Percentiles rank a stretch among this genome's conserved stretches.
Evolutionary conservation across 2,797 vertebrate genomes (phyloP).

Genomic region (Phataginus tricuspis): DNA sequence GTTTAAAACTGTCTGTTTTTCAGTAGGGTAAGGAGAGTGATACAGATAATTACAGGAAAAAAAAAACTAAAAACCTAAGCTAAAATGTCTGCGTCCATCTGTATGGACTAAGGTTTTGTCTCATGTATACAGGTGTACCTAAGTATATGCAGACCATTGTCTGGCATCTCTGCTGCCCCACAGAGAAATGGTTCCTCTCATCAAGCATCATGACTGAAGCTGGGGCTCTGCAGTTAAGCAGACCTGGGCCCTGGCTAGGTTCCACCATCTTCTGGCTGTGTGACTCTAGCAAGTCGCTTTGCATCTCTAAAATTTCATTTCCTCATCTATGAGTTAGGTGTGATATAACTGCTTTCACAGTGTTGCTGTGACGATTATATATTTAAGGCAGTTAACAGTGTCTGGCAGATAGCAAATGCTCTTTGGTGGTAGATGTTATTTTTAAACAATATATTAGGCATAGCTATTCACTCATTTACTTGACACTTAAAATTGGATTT

Average conservation of each 20-base stretch:
- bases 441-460: not conserved
- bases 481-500: not conserved
- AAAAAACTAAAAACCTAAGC: not conserved
- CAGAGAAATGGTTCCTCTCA: not conserved
- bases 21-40: not conserved
- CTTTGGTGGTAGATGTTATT: not conserved
- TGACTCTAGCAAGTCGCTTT: not conserved
- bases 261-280: not conserved
- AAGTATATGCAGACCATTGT: not conserved
- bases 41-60: not conserved
- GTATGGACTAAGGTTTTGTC: not conserved
- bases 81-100: not conserved
- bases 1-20: not conserved
- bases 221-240: not conserved
- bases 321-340: not conserved
- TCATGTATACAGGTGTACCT: not conserved
- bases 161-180: not conserved
- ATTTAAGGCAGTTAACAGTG: not conserved
- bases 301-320: not conserved
- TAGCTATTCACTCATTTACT: not conserved
- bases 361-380: not conserved
- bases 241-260: not conserved
- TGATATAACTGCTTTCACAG: not conserved
- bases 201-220: not conserved
- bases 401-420: not conserved